phyloP scores from a whole-genome alignment of 1,140 invertebrate genomes.

The Solenopsis invicta region DNA sequence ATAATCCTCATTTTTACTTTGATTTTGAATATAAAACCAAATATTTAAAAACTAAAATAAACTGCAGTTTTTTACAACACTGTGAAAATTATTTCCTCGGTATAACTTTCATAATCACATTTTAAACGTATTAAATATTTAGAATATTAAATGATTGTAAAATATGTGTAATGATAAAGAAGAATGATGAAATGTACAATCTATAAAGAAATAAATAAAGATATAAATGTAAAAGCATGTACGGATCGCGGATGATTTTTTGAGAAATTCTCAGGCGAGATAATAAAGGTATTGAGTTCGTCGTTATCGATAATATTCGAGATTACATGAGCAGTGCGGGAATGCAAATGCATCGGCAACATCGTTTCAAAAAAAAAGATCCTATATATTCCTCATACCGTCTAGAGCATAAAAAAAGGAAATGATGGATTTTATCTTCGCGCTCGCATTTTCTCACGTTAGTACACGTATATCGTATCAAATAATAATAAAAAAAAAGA shows the following conservation, averaged over 20 bases:
- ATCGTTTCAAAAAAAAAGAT: constrained; percentile 26
- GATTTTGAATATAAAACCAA: neutral
- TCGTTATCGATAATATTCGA: constrained; percentile 17
- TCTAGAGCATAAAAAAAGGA: neutral
- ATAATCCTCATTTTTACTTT: neutral
- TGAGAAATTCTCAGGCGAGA: neutral
- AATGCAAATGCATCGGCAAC: neutral
- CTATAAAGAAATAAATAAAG: neutral
- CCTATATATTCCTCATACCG: neutral
- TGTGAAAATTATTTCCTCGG: neutral
- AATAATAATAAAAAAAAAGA: neutral
- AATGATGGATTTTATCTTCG: constrained; percentile 16
- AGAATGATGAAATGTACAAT: neutral
- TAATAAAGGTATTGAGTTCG: constrained; percentile 38
- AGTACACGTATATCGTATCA: neutral
- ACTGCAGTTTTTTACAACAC: neutral
- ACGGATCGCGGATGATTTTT: neutral
- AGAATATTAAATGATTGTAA: neutral
- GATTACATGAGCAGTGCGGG: neutral
- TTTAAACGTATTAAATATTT: neutral
- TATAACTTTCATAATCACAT: neutral
- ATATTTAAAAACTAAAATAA: neutral
- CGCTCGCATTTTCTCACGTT: constrained; percentile 2
- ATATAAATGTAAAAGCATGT: neutral
- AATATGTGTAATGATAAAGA: neutral